These are phyloP conservation scores for Scaptodrosophila latifasciaeformis DNA, from an alignment of 2,888 invertebrate species.

Conservation along the genomic window DNA sequence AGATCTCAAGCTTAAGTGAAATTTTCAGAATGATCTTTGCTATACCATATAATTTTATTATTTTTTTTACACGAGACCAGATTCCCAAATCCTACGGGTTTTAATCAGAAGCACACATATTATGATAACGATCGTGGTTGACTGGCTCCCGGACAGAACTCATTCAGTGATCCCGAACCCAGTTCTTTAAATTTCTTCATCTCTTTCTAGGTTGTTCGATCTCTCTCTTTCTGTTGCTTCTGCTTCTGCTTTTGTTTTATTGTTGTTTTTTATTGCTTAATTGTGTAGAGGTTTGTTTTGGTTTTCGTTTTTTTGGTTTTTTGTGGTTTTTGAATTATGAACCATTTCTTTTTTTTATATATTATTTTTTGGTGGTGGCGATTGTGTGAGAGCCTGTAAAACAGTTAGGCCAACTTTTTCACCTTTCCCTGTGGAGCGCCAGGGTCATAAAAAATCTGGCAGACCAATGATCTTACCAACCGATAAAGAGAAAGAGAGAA, in stretches of 20 bases:
- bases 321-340: constrained; percentile 41
- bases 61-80: too few species aligned
- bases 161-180: neutral
- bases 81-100: too few species aligned
- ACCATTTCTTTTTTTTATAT: constrained; percentile 48
- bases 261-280: constrained; percentile 63
- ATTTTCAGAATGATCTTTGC: too few species aligned
- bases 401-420: constrained; percentile 46
- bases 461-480: constrained; percentile 47
- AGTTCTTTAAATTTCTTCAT: neutral
- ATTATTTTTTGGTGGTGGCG: too few species aligned
- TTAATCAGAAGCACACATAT: constrained; percentile 60
- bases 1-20: too few species aligned
- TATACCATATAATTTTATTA: too few species aligned
- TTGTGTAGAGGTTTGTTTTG: constrained; percentile 52
- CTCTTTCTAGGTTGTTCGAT: neutral
- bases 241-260: constrained; percentile 6
- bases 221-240: neutral
- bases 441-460: constrained; percentile 48
- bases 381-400: constrained; percentile 61
- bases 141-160: constrained; percentile 45
- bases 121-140: constrained; percentile 38
- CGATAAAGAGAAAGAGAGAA: constrained; percentile 46
- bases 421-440: constrained; percentile 17
- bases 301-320: constrained; percentile 23